Conservation (phyloP, 2,113 vertebrate species). For the Calcarius ornatus region DNA sequence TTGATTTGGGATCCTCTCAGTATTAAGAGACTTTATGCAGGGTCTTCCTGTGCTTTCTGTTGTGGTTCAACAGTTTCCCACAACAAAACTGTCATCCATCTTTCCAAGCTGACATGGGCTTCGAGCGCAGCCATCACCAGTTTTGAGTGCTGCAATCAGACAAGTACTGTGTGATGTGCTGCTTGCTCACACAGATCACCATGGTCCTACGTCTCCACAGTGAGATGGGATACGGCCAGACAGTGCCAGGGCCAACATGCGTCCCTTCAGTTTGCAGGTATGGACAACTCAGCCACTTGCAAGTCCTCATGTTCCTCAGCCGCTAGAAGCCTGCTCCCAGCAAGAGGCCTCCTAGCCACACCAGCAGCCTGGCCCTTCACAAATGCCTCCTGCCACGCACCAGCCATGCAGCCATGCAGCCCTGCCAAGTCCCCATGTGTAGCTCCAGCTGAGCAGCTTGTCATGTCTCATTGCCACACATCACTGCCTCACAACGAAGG, state of each 20-base stretch:
- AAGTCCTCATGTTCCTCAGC: neutral
- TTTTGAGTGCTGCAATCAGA: neutral
- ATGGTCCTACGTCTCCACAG: accelerated
- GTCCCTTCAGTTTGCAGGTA: neutral
- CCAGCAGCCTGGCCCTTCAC: neutral
- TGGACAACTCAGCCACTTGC: neutral
- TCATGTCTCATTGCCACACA: neutral
- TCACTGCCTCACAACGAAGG: neutral
- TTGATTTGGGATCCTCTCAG: neutral
- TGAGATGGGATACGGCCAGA: neutral
- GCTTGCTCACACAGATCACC: neutral
- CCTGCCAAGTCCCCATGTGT: accelerated
- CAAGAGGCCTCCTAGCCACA: neutral
- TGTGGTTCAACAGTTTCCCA: neutral
- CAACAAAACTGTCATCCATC: no score
- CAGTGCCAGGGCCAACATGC: accelerated
- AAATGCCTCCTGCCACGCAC: no score
- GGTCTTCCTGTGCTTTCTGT: neutral
- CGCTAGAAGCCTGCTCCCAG: neutral
- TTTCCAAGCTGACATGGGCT: neutral
- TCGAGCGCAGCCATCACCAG: neutral
- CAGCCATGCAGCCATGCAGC: neutral
- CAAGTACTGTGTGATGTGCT: neutral
- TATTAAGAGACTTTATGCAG: neutral
- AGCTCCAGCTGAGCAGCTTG: neutral